phyloP scores from a whole-genome alignment of 2,888 invertebrate species.

The Peribatodes rhomboidaria region DNA sequence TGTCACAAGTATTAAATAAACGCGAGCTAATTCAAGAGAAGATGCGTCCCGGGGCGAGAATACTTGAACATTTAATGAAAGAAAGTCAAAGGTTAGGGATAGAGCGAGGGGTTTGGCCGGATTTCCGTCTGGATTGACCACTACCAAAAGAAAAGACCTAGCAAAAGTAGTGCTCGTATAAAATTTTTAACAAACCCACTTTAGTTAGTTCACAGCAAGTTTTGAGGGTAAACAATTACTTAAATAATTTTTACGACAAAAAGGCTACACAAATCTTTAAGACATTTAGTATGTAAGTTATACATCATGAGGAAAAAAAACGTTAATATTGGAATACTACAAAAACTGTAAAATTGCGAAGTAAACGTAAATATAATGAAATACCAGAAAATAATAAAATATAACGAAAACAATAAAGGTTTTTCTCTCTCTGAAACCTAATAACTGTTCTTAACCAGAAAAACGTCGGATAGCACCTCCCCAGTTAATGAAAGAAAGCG shows the following conservation, averaged over 20 bases:
- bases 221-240: no score
- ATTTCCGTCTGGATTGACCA: neutral
- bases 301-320: no score
- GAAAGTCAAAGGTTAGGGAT: constrained; percentile 29
- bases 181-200: neutral
- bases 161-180: neutral
- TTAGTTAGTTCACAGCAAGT: no score
- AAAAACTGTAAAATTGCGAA: no score
- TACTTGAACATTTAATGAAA: constrained; percentile 65
- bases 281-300: no score
- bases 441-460: neutral
- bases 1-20: constrained; percentile 64
- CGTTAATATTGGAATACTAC: no score
- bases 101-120: constrained; percentile 1
- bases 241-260: no score
- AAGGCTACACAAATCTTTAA: no score
- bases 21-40: constrained; percentile 67
- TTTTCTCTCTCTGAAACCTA: neutral
- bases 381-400: no score
- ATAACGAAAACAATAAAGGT: no score
- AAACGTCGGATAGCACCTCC: constrained; percentile 2
- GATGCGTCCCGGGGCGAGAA: constrained; percentile 60
- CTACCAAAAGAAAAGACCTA: neutral
- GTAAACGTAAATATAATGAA: no score
- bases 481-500: constrained; percentile 25